Conservation (phyloP, 2,797 vertebrate genomes). For the Fistularia commersonii region DNA sequence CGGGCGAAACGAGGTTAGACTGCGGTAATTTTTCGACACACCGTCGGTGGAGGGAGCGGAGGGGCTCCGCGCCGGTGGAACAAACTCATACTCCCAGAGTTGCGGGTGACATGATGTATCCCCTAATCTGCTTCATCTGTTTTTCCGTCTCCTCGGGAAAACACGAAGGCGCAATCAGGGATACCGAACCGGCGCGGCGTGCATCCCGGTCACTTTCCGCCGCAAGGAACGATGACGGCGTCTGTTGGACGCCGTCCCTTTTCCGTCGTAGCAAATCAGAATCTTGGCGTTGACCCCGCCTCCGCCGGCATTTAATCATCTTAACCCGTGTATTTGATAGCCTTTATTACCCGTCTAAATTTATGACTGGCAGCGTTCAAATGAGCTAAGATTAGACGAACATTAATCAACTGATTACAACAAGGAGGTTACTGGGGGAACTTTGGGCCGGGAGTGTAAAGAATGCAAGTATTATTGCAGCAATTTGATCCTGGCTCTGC, state of each 20-base stretch:
- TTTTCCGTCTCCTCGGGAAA: conserved; percentile 59
- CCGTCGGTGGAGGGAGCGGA: not conserved
- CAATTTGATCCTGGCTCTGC: conserved; percentile 26
- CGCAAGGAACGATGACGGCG: conserved; percentile 4
- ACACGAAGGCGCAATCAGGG: conserved; percentile 41
- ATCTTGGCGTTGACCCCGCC: conserved; percentile 9
- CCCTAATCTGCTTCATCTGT: conserved; percentile 58
- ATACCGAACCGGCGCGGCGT: conserved; percentile 42
- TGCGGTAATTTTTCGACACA: too few relatives aligned
- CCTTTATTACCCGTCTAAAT: conserved; percentile 5
- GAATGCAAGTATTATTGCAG: conserved; percentile 13
- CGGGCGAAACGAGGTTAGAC: not conserved
- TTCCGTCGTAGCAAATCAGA: conserved; percentile 14
- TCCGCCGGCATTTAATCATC: conserved; percentile 5
- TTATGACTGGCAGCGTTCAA: conserved; percentile 4
- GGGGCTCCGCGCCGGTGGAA: conserved; percentile 28
- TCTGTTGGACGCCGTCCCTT: conserved; percentile 18
- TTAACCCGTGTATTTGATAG: conserved; percentile 2
- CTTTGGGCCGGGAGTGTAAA: conserved; percentile 5
- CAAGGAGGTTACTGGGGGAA: conserved; percentile 1
- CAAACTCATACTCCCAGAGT: conserved; percentile 46
- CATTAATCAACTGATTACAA: conserved; percentile 19
- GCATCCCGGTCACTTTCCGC: conserved; percentile 26
- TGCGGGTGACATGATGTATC: conserved; percentile 52
- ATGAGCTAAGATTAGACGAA: conserved; percentile 10